phyloP scores from a whole-genome alignment of 2,888 invertebrate genomes.

The Cacoxenus indagator region DNA sequence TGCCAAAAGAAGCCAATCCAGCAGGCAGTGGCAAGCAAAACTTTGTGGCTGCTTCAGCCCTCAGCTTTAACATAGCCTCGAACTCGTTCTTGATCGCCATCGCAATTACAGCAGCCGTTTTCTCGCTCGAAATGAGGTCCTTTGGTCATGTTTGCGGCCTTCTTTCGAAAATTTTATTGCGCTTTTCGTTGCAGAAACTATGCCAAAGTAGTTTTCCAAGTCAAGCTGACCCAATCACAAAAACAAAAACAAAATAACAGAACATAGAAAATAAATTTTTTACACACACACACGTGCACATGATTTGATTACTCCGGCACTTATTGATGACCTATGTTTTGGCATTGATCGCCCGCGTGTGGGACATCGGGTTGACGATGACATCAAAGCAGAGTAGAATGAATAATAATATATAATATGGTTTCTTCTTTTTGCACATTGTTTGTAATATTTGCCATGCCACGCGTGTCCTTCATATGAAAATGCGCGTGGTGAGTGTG shows the following conservation, averaged over 20 bases:
- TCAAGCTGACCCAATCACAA: not conserved
- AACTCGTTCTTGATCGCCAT: not conserved
- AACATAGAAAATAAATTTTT: too few species aligned
- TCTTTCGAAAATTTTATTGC: constrained; percentile 21
- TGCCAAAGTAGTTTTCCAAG: not conserved
- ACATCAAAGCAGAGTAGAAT: not conserved
- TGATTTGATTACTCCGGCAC: too few species aligned
- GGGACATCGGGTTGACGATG: too few species aligned
- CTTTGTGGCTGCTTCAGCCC: constrained; percentile 11
- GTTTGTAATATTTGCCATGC: constrained; percentile 51
- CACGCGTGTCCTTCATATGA: constrained; percentile 46
- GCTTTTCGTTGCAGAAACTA: constrained; percentile 18
- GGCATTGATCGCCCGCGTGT: too few species aligned
- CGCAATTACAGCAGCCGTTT: not conserved
- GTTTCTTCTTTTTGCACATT: constrained; percentile 42
- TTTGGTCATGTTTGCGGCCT: constrained; percentile 29
- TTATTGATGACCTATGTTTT: too few species aligned
- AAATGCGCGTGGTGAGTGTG: not conserved
- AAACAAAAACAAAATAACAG: not conserved
- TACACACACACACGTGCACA: too few species aligned
- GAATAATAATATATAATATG: constrained; percentile 25
- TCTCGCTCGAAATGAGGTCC: constrained; percentile 10
- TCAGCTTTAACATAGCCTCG: not conserved
- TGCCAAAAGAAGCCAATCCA: constrained; percentile 53
- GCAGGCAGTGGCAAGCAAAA: constrained; percentile 24